Evolutionary conservation across 2,797 vertebrate genomes (phyloP), one percentile per base, ranked within the genome.

Genomic region (Enteromius viviparus): DNA sequence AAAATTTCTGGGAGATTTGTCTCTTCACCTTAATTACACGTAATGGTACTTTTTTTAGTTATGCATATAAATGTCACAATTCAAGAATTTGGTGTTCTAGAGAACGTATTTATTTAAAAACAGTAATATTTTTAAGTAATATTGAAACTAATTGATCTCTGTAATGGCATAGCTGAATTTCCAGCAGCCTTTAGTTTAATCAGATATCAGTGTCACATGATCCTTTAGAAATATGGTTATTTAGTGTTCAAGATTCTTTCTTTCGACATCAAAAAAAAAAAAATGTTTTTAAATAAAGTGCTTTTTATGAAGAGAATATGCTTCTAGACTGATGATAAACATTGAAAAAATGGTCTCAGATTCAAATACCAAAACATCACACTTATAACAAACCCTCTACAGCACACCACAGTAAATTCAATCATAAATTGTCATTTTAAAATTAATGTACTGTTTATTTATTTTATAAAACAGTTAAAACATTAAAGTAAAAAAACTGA

Each of bases 341-440:
- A 2, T 29, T 15, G 6, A 10, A 42, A 12, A 23, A 69, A 23
- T 1, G 10, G 21, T 68, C 37, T 69, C 66, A 7, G 4, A 69
- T 69, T 69, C 37, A 69, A 68, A 42, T 23, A 12, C 65, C 65
- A 68, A 68, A 40, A 68, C 4, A 68, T n/a, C 19, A 40, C n/a
- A 12, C 19, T 68, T 40, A 40, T 66, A 62, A 42, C 40, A 23
- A 23, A 45, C 21, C 6, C 14, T 69, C 40, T 45, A 69, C 6
- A 1, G 6, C 12, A 69, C 14, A 69, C 68, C n/a, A 17, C n/a
- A 4, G 6, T 1, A 3, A 1, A 23, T 26, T 69, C 12, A 26
- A 45, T 45, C 40, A 26, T 26, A 23, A 11, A 45, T 3, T 58
- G 21, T 42, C 14, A n/a, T 15, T 70, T 26, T 19, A 11, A 15